Evolutionary conservation across 2,113 vertebrate species (phyloP), one percentile per base, ranked within the genome.

Genomic region (Corvus hawaiiensis): DNA sequence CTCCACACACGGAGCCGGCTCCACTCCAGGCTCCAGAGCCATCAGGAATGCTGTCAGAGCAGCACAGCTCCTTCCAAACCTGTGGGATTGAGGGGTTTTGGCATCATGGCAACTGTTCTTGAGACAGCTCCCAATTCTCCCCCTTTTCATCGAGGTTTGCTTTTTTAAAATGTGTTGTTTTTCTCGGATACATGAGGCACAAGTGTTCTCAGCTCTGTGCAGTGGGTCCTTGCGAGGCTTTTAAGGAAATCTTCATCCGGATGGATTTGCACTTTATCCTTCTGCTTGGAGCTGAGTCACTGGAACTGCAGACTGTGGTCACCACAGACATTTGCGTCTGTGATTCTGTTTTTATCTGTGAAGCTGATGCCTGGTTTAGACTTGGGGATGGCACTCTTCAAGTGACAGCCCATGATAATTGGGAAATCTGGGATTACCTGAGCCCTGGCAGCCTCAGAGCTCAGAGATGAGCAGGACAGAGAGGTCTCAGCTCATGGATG

Each of bases 1-100:
- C 28, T 48, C 37, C 2, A 0, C 16, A 11, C 0, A 0, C 0
- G 3, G 39, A 44, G 49, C 54, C 33, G 10, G 66, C 67, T 28
- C 52, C 3, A 8, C 68, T 43, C 10, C n/a, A 19, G 66, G 58
- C 77, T 27, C 8, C 15, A 16, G 33, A 56, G 39, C 13, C 21
- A 2, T 9, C 41, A 9, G 59, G 51, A 37, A 44, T 3, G 2
- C 14, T 55, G 52, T 7, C 71, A 58, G 35, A 33, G 17, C 76
- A 76, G 49, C 89, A 32, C 51, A 52, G 61, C 56, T 68, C 51
- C 49, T 41, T n/a, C 76, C 41, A 32, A 7, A 63, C 14, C 14
- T 7, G 19, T 37, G 48, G 20, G 17, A 32, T 0, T 33, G n/a
- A 23, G 46, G 41, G 21, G 1, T 7, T 73, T 78, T 68, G 82